phyloP scores from a whole-genome alignment of 2,113 vertebrate genomes.

The Collichthys lucidus region DNA sequence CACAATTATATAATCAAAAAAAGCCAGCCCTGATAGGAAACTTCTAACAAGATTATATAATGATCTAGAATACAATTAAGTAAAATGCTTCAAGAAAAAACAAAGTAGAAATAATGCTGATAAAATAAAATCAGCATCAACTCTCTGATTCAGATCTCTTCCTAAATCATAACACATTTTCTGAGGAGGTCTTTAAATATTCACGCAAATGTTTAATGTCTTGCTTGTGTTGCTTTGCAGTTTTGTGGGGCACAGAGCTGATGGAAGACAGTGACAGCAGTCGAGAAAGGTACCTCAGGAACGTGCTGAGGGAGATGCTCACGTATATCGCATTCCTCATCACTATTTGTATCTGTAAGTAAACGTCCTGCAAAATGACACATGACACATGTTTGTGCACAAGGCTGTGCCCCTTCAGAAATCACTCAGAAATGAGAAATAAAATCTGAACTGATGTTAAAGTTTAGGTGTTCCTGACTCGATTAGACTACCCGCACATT shows the following conservation, averaged over 20 bases:
- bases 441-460: not conserved
- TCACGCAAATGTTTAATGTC: not conserved
- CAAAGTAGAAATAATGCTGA: not conserved
- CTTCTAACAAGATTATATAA: not conserved
- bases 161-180: not conserved
- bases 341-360: conserved; percentile 93
- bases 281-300: conserved; percentile 93
- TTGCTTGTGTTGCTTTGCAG: conserved; percentile 77
- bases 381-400: not conserved
- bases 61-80: not conserved
- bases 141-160: not conserved
- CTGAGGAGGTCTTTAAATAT: not conserved
- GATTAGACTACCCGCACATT: not conserved
- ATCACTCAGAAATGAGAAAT: not conserved
- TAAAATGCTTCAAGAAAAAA: not conserved
- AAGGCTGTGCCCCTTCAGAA: not conserved
- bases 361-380: conserved; percentile 8
- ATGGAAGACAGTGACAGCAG: conserved; percentile 92
- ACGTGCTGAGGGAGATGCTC: conserved; percentile 91
- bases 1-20: too few species aligned
- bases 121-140: not conserved
- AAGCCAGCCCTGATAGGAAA: too few species aligned
- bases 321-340: conserved; percentile 92
- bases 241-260: conserved; percentile 96
- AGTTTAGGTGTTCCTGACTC: not conserved